A percentile compares a stretch with the other conserved stretches of the same genome.
Conservation (phyloP, 2,113 vertebrate species). For the Thymallus thymallus region DNA sequence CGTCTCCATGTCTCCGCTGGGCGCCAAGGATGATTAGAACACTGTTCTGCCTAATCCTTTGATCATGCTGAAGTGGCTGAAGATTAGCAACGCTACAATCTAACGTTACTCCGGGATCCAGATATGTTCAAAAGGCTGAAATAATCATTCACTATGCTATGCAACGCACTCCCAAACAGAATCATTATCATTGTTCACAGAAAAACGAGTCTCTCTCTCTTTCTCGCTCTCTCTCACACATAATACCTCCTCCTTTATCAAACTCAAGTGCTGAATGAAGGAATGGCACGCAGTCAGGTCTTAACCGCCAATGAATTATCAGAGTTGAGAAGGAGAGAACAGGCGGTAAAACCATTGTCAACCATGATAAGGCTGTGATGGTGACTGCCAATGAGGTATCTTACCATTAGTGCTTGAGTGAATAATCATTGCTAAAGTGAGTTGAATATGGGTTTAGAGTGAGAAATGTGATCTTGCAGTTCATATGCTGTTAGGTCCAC, state of each 20-base stretch:
- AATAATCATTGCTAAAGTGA: not conserved
- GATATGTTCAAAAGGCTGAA: too few species aligned
- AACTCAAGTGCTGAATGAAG: not conserved
- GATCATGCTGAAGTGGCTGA: slow-evolving; percentile 46
- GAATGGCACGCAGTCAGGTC: slow-evolving; percentile 4
- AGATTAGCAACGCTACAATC: slow-evolving; percentile 28
- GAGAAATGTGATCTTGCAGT: not conserved
- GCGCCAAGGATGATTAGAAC: slow-evolving; percentile 34
- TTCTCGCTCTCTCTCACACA: not conserved
- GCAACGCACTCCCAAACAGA: slow-evolving; percentile 18
- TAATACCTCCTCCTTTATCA: not conserved
- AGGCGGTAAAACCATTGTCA: too few species aligned
- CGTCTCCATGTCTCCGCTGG: not conserved
- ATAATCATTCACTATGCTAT: too few species aligned
- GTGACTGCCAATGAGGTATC: slow-evolving; percentile 1
- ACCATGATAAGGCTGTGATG: not conserved
- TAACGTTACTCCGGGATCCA: too few species aligned
- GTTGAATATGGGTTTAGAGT: not conserved
- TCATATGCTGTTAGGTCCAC: too few species aligned
- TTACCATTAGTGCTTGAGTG: slow-evolving; percentile 1
- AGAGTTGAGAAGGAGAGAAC: slow-evolving; percentile 5
- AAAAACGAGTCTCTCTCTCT: not conserved
- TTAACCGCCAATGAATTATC: slow-evolving; percentile 13
- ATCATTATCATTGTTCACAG: not conserved
- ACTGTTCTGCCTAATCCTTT: slow-evolving; percentile 33